Conservation (phyloP, 2,888 invertebrate genomes). For the Bimastos eiseni region DNA sequence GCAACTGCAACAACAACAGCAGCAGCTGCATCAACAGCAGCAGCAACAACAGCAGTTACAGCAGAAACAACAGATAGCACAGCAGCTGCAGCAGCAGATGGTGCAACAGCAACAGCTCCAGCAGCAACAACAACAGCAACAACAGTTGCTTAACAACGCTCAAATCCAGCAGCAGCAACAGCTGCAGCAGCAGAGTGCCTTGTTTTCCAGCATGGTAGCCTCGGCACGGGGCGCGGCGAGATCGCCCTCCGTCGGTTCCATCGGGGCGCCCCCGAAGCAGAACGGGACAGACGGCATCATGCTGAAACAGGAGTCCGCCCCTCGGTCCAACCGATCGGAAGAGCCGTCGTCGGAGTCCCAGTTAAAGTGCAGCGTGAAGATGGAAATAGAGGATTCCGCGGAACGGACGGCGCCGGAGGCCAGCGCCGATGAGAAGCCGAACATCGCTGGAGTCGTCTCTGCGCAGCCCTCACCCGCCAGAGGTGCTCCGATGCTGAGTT, state of each 20-base stretch:
- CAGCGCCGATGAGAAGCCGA: neutral
- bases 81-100: neutral
- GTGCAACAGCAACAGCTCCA: neutral
- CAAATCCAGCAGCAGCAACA: neutral
- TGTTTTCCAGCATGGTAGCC: neutral
- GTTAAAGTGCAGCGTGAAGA: slow-evolving; percentile 6
- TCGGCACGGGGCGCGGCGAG: neutral
- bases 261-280: neutral
- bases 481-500: neutral
- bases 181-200: neutral
- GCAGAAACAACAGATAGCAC: neutral
- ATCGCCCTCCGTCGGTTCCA: neutral
- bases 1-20: neutral
- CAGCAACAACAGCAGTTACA: neutral
- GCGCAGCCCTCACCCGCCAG: neutral
- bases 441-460: neutral
- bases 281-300: neutral
- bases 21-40: neutral
- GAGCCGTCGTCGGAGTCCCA: neutral
- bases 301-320: neutral
- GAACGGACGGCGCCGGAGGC: neutral
- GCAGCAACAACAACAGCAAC: neutral
- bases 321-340: neutral
- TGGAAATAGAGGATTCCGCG: neutral
- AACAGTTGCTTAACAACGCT: neutral